phyloP scores from a whole-genome alignment of 2,113 vertebrate genomes.

The Psilopsiagon aymara region DNA sequence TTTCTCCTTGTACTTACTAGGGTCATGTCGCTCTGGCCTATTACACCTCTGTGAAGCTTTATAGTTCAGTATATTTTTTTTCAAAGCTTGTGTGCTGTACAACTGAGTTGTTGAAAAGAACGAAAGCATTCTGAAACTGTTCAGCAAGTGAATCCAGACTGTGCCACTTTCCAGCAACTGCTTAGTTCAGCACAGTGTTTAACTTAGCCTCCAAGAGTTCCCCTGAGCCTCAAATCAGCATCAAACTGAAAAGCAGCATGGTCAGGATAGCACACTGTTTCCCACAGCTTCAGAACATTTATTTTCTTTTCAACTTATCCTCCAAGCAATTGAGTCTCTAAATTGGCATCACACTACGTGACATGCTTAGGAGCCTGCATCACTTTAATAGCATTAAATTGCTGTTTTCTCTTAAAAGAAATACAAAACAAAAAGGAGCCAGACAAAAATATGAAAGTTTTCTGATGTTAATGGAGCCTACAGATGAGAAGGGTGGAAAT shows the following conservation, averaged over 20 bases:
- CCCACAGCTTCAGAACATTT: conserved; percentile 13
- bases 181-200: conserved; percentile 16
- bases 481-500: not conserved
- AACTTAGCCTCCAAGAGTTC: not conserved
- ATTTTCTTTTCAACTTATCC: conserved; percentile 39
- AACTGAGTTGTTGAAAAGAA: conserved; percentile 12
- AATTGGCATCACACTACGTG: conserved; percentile 17
- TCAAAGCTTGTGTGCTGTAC: not conserved
- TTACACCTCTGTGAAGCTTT: not conserved
- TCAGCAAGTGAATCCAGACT: not conserved
- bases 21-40: not conserved
- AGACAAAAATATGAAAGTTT: not conserved
- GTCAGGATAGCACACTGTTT: not conserved
- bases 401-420: conserved; percentile 13
- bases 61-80: not conserved
- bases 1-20: not conserved
- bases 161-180: not conserved
- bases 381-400: conserved; percentile 27
- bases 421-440: not conserved
- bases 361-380: not conserved
- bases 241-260: conserved; percentile 17
- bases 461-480: not conserved
- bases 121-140: not conserved
- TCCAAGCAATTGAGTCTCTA: not conserved
- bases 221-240: conserved; percentile 23